These are phyloP conservation scores for Eupeodes luniger DNA, from an alignment of 2,888 invertebrate species.

Conservation along the genomic window DNA sequence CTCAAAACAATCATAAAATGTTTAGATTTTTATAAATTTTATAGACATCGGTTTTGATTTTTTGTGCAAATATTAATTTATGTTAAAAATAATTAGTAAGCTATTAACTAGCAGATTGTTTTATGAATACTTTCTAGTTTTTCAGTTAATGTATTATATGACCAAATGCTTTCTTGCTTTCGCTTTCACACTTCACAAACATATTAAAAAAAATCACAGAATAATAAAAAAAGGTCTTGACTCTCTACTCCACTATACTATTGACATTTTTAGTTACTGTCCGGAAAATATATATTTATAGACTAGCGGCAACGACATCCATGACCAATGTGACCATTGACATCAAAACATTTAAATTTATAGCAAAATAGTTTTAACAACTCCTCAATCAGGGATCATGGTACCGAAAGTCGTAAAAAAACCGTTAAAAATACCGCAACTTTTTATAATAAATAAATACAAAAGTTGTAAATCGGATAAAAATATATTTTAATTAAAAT, in stretches of 20 bases:
- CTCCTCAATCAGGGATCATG: not conserved
- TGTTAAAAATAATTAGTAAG: too few species aligned
- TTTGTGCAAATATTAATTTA: too few species aligned
- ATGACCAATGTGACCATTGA: slow-evolving; percentile 25
- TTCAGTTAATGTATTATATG: not conserved
- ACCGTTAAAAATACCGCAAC: not conserved
- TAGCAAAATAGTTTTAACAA: slow-evolving; percentile 21
- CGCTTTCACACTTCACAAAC: slow-evolving; percentile 59
- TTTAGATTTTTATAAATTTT: too few species aligned
- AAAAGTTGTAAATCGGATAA: slow-evolving; percentile 59
- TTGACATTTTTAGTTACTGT: slow-evolving; percentile 68
- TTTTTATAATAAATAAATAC: slow-evolving; percentile 4
- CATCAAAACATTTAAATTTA: slow-evolving; percentile 31
- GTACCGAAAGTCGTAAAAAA: slow-evolving; percentile 16
- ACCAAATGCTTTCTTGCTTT: not conserved
- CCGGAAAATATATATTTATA: slow-evolving; percentile 46
- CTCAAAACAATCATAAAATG: too few species aligned
- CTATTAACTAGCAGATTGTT: not conserved
- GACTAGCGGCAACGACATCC: not conserved
- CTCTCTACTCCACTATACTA: slow-evolving; percentile 5
- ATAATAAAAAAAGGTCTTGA: slow-evolving; percentile 15
- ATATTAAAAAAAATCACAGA: slow-evolving; percentile 2
- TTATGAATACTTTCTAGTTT: not conserved
- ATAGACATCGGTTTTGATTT: too few species aligned
- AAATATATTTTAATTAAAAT: slow-evolving; percentile 66